phyloP scores from a whole-genome alignment of 2,797 vertebrate genomes.

The Benthosema pterotum region DNA sequence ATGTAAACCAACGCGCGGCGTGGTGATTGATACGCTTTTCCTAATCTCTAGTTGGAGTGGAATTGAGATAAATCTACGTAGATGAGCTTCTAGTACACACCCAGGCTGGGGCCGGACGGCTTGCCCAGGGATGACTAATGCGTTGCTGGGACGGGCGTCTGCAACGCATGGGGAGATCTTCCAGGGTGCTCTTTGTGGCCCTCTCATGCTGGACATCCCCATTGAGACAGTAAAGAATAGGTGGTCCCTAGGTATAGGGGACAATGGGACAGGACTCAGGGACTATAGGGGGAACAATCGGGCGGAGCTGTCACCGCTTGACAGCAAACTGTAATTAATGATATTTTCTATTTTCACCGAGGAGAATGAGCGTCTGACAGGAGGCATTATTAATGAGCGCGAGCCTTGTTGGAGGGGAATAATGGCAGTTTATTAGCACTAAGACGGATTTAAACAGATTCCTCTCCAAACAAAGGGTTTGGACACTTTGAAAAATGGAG shows the following conservation, averaged over 20 bases:
- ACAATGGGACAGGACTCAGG: constrained; percentile 83
- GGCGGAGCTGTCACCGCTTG: constrained; percentile 82
- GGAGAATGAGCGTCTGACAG: constrained; percentile 90
- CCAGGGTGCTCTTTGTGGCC: constrained; percentile 80
- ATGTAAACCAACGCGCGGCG: constrained; percentile 38
- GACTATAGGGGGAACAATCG: constrained; percentile 86
- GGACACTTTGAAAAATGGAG: constrained; percentile 90
- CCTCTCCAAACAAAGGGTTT: constrained; percentile 83
- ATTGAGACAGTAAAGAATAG: constrained; percentile 89
- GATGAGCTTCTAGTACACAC: constrained; percentile 39
- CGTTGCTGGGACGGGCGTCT: constrained; percentile 80
- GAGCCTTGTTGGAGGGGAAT: constrained; percentile 89
- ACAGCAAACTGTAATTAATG: constrained; percentile 98
- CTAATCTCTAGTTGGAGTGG: constrained; percentile 57
- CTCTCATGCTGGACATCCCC: constrained; percentile 81
- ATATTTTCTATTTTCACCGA: constrained; percentile 86
- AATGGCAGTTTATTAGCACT: constrained; percentile 90
- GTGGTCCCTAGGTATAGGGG: constrained; percentile 88
- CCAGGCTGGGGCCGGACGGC: constrained; percentile 54
- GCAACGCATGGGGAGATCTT: constrained; percentile 80
- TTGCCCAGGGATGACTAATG: constrained; percentile 80
- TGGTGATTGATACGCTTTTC: constrained; percentile 43
- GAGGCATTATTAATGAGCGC: constrained; percentile 95
- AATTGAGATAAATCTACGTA: constrained; percentile 62
- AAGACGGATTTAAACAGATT: constrained; percentile 84